phyloP scores from a whole-genome alignment of 92 coral and sea anemone species.

The Meandrina meandrites region DNA sequence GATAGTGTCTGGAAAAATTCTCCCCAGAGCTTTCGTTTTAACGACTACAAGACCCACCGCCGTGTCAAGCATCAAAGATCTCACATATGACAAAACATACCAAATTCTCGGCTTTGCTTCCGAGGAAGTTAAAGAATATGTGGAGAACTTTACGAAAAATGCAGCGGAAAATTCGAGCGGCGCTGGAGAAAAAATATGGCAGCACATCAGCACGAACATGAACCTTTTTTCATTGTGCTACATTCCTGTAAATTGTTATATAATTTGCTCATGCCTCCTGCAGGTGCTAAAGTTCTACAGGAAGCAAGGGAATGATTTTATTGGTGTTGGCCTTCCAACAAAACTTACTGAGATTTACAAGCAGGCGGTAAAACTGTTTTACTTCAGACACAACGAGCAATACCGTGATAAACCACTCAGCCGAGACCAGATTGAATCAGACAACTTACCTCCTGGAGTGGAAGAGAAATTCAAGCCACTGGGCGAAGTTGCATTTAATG shows the following conservation, averaged over 20 bases:
- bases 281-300: slow-evolving; percentile 9
- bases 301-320: neutral
- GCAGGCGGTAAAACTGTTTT: slow-evolving; percentile 9
- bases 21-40: neutral
- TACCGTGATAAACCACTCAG: neutral
- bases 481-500: slow-evolving; percentile 39
- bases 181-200: neutral
- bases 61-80: neutral
- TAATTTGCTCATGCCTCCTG: slow-evolving; percentile 33
- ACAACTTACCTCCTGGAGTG: neutral
- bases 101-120: slow-evolving; percentile 21
- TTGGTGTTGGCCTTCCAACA: slow-evolving; percentile 16
- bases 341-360: slow-evolving; percentile 48
- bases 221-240: slow-evolving; percentile 37
- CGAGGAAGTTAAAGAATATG: neutral
- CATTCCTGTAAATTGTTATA: slow-evolving; percentile 44
- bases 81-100: neutral
- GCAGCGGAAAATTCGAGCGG: neutral
- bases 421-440: neutral
- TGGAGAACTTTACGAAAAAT: neutral
- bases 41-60: slow-evolving; percentile 16
- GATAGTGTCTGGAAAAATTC: neutral
- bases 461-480: neutral
- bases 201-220: neutral
- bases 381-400: slow-evolving; percentile 16